Percentiles rank a stretch among this genome's conserved stretches.
Evolutionary conservation across 2,797 vertebrate species (phyloP).

Genomic region (Onychomys arenicola): DNA sequence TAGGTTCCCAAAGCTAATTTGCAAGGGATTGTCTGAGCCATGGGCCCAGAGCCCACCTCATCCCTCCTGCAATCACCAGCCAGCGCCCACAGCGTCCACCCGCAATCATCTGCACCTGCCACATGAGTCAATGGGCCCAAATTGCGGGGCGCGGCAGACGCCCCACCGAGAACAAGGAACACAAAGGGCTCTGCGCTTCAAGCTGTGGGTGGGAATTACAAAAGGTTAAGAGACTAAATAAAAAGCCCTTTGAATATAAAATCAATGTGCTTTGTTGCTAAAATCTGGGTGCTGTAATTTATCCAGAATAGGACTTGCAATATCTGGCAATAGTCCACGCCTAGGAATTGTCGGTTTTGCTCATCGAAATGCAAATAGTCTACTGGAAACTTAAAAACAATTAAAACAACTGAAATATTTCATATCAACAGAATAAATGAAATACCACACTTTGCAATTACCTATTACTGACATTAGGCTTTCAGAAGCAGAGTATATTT

Average conservation of each 20-base stretch:
- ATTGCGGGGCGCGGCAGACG: slow-evolving; percentile 85
- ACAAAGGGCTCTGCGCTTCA: slow-evolving; percentile 82
- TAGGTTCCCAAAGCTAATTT: slow-evolving; percentile 80
- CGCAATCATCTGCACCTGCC: slow-evolving; percentile 88
- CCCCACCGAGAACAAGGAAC: slow-evolving; percentile 87
- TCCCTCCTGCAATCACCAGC: slow-evolving; percentile 86
- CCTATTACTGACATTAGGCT: slow-evolving; percentile 43
- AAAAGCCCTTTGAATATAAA: slow-evolving; percentile 88
- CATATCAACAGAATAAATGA: slow-evolving; percentile 63
- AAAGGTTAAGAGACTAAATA: slow-evolving; percentile 90
- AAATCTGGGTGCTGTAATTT: slow-evolving; percentile 87
- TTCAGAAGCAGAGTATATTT: background rate
- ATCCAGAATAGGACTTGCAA: slow-evolving; percentile 86
- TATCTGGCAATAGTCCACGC: slow-evolving; percentile 85
- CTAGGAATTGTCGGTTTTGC: slow-evolving; percentile 79
- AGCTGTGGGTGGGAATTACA: slow-evolving; percentile 88
- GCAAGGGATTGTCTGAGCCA: slow-evolving; percentile 82
- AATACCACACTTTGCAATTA: slow-evolving; percentile 28
- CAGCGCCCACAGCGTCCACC: slow-evolving; percentile 84
- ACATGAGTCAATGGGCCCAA: slow-evolving; percentile 84
- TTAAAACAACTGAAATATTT: slow-evolving; percentile 73
- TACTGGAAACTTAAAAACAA: slow-evolving; percentile 81
- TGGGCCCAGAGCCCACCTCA: slow-evolving; percentile 82
- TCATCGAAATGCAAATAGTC: slow-evolving; percentile 76
- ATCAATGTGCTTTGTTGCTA: slow-evolving; percentile 87